Percentiles rank a stretch among this genome's conserved stretches.
These are phyloP conservation scores for Suncus etruscus DNA, from an alignment of 2,113 vertebrate species.

Conservation along the genomic window DNA sequence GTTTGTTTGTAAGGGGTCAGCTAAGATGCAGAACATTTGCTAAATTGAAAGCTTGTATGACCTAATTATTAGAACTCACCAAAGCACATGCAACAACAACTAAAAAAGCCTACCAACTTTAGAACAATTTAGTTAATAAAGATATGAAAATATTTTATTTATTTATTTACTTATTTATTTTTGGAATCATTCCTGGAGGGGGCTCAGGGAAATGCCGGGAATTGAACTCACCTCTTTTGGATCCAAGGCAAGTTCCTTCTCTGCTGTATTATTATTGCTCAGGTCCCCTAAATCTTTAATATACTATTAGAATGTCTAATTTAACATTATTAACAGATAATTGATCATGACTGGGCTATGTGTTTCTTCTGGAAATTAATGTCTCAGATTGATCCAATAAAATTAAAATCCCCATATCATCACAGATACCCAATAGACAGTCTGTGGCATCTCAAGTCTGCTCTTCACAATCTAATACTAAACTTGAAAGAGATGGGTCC, in stretches of 20 bases:
- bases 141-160: not conserved
- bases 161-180: too few species aligned
- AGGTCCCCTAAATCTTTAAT: conserved; percentile 20
- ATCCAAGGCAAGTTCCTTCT: too few species aligned
- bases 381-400: conserved; percentile 16
- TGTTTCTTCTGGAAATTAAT: conserved; percentile 40
- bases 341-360: conserved; percentile 25
- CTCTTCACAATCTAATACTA: conserved; percentile 3
- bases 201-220: too few species aligned
- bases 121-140: conserved; percentile 51
- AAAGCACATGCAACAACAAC: not conserved
- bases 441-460: not conserved
- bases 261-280: too few species aligned
- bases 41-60: conserved; percentile 31
- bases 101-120: not conserved
- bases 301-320: conserved; percentile 3
- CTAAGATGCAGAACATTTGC: not conserved
- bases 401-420: not conserved
- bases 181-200: too few species aligned
- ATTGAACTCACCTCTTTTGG: too few species aligned
- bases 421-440: not conserved
- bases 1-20: not conserved
- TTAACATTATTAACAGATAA: conserved; percentile 54
- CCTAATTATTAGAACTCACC: not conserved
- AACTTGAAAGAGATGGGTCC: not conserved